Evolutionary conservation across 2,888 invertebrate genomes (phyloP).

Genomic region (Aphodius granarius): DNA sequence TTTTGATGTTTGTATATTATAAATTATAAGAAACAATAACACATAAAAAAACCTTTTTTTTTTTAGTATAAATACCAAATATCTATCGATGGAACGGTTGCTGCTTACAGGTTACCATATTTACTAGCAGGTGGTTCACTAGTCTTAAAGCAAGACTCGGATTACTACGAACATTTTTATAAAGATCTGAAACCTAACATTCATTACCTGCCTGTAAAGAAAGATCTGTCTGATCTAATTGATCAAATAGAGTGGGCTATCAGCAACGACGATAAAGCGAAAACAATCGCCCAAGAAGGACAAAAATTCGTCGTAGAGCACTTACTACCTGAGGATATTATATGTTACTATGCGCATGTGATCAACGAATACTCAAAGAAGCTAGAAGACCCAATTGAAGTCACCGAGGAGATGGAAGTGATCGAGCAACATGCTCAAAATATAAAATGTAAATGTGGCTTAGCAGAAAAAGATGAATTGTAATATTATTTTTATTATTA

Average conservation of each 20-base stretch:
- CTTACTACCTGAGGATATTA: conserved; percentile 80
- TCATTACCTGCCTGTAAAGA: conserved; percentile 83
- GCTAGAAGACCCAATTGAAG: conserved; percentile 59
- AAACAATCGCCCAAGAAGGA: conserved; percentile 67
- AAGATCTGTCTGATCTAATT: conserved; percentile 78
- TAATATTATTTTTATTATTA: conserved; percentile 36
- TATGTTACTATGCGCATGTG: conserved; percentile 83
- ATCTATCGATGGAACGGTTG: conserved; percentile 94
- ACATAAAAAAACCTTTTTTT: conserved; percentile 30
- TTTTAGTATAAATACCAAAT: conserved; percentile 93
- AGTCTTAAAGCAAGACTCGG: conserved; percentile 89
- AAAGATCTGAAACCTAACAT: conserved; percentile 69
- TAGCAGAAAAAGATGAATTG: conserved; percentile 54
- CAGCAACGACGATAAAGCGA: conserved; percentile 68
- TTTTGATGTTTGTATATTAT: conserved; percentile 76
- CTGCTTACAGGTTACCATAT: conserved; percentile 93
- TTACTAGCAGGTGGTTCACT: conserved; percentile 85
- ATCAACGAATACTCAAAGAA: conserved; percentile 78
- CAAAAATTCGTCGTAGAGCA: conserved; percentile 73
- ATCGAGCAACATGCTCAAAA: conserved; percentile 56
- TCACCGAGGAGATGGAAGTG: conserved; percentile 66
- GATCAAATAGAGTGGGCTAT: conserved; percentile 79
- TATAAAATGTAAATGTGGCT: conserved; percentile 49
- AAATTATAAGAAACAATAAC: conserved; percentile 9
- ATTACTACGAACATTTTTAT: conserved; percentile 96